These are phyloP conservation scores for Esperia sulphurella DNA, from an alignment of 2,888 invertebrate genomes.

Conservation along the genomic window DNA sequence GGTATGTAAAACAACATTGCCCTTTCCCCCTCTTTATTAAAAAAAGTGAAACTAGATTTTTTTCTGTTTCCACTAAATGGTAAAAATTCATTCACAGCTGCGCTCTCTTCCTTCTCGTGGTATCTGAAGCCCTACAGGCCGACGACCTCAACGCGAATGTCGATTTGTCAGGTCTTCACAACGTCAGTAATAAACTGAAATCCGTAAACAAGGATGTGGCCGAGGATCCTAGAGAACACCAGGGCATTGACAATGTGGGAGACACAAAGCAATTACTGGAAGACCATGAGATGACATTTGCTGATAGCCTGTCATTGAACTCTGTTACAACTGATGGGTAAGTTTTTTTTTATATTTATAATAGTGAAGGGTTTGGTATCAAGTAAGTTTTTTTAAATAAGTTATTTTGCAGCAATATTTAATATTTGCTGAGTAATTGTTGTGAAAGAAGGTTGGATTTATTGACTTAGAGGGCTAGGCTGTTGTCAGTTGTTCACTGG, in stretches of 20 bases:
- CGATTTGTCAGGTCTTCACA: constrained; percentile 65
- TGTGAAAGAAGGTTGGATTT: too few species aligned
- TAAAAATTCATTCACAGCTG: constrained; percentile 58
- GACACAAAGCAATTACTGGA: constrained; percentile 17
- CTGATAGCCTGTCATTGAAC: constrained; percentile 74
- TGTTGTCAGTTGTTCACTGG: too few species aligned
- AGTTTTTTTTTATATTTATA: constrained; percentile 41
- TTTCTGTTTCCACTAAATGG: not conserved
- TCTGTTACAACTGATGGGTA: constrained; percentile 78
- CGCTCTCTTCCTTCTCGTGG: constrained; percentile 79
- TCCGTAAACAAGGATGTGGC: constrained; percentile 14
- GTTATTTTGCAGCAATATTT: too few species aligned
- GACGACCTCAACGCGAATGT: constrained; percentile 45
- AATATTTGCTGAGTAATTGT: too few species aligned
- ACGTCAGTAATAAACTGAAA: constrained; percentile 56
- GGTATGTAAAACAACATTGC: constrained; percentile 47
- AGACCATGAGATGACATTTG: constrained; percentile 68
- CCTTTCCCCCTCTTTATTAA: not conserved
- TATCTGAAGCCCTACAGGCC: constrained; percentile 74
- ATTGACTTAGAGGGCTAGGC: too few species aligned
- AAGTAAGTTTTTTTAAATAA: too few species aligned
- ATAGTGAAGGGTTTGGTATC: too few species aligned
- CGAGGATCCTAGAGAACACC: not conserved
- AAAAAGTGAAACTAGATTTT: not conserved
- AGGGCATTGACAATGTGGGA: constrained; percentile 17